A percentile compares a stretch with the other conserved stretches of the same genome.
phyloP scores from a whole-genome alignment of 2,888 invertebrate species.

The Platerodrilus igneus region DNA sequence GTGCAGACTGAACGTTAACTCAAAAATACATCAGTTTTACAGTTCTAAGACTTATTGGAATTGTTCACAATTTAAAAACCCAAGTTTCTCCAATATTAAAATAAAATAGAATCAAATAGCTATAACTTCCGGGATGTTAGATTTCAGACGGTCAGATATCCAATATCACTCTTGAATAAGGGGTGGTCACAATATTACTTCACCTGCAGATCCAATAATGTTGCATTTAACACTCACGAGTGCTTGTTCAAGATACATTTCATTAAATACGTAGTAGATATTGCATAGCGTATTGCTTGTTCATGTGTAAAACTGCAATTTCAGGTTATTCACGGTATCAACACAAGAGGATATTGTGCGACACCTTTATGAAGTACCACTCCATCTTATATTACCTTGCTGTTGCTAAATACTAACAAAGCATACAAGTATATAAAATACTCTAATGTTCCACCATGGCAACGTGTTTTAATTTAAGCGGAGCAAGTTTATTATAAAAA shows the following conservation, averaged over 20 bases:
- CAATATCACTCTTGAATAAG: constrained; percentile 23
- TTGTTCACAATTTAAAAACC: too few relatives aligned
- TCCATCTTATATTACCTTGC: too few relatives aligned
- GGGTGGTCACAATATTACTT: constrained; percentile 22
- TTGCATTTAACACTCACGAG: constrained; percentile 26
- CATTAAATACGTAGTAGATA: constrained; percentile 28
- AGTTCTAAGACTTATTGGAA: too few relatives aligned
- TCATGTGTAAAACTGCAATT: constrained; percentile 28
- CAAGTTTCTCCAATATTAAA: too few relatives aligned
- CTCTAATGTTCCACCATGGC: too few relatives aligned
- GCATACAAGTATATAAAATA: too few relatives aligned
- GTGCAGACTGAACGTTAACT: too few relatives aligned
- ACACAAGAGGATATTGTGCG: constrained; percentile 27
- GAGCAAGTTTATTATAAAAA: too few relatives aligned
- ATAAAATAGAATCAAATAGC: constrained; percentile 26
- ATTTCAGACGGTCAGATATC: constrained; percentile 29
- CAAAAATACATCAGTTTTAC: too few relatives aligned
- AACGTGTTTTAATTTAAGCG: too few relatives aligned
- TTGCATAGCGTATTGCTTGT: constrained; percentile 28
- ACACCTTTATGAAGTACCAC: constrained; percentile 27
- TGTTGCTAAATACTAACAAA: too few relatives aligned
- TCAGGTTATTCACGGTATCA: constrained; percentile 29
- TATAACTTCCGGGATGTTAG: constrained; percentile 24
- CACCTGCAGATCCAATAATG: constrained; percentile 28
- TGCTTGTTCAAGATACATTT: constrained; percentile 29